Base-by-base conservation (phyloP, 2,888 invertebrate species). In the Dexiosoma caninum region DNA sequence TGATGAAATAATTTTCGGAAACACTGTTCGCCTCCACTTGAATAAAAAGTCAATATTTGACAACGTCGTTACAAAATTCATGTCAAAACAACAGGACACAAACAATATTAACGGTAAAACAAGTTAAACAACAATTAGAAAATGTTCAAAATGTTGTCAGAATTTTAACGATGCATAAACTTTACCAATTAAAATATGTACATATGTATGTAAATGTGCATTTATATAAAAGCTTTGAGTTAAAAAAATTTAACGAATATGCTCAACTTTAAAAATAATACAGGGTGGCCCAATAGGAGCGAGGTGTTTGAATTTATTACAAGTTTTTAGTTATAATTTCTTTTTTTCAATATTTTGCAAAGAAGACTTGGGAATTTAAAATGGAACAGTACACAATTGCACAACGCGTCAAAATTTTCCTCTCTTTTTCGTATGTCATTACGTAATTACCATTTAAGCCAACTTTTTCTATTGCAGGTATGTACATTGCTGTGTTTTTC, bases 401-500 rank as follows among this genome's bases (percentile, higher is more conserved):
- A n/a, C n/a, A n/a, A n/a, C n/a, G n/a, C n/a, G n/a, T n/a, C n/a
- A n/a, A n/a, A n/a, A n/a, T n/a, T n/a, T n/a, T n/a, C n/a, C n/a
- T n/a, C n/a, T n/a, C n/a, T n/a, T n/a, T n/a, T 57, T 64, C 66
- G 44, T 72, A n/a, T n/a, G 64, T 23, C 67, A 84, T 87, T 85
- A 85, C 84, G 86, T 87, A 86, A 87, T 85, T 86, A 32, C 85
- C 84, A 86, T 85, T 86, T 84, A 84, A 78, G 35, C 49, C 53
- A 40, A 75, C 21, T 57, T 57, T 12, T 37, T 27, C 4, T 27
- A 27, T 27, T 6, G 27, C 6, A 27, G n/a, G n/a, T n/a, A n/a
- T n/a, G 27, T n/a, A 23, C 55, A 66, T 12, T 35, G 19, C 19
- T 59, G 9, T 60, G 21, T 67, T 66, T 32, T 35, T 35, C 16